These are phyloP conservation scores for Hoplodrina blanda DNA, from an alignment of 2,888 invertebrate genomes.

Conservation along the genomic window DNA sequence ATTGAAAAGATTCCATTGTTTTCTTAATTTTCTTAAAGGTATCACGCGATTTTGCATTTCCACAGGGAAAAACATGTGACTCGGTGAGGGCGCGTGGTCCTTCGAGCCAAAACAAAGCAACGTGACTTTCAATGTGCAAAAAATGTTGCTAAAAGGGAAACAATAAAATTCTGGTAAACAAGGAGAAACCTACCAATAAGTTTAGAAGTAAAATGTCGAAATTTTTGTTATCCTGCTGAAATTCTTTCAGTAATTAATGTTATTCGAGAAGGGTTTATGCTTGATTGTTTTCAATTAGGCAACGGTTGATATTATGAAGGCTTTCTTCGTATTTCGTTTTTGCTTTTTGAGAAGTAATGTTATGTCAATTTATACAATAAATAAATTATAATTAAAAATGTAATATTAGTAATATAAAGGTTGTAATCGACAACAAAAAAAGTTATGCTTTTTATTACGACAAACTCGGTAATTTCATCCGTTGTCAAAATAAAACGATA, in stretches of 20 bases:
- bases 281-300: too few species aligned
- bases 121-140: conserved; percentile 41
- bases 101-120: conserved; percentile 5
- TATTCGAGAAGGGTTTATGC: conserved; percentile 10
- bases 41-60: too few species aligned
- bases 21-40: conserved; percentile 7
- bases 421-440: background rate
- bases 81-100: background rate
- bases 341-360: background rate
- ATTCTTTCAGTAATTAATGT: background rate
- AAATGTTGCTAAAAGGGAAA: conserved; percentile 29
- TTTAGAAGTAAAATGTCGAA: conserved; percentile 17
- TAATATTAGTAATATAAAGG: too few species aligned
- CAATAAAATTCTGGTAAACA: background rate
- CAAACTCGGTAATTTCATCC: background rate
- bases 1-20: conserved; percentile 20
- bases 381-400: too few species aligned
- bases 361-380: too few species aligned
- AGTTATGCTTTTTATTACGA: background rate
- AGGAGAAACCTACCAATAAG: conserved; percentile 29
- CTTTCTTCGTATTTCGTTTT: background rate
- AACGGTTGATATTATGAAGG: too few species aligned
- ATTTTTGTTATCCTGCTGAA: background rate
- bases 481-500: background rate
- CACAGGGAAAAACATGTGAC: conserved; percentile 38